Percentiles rank a stretch among this genome's conserved stretches.
Evolutionary conservation across 2,888 invertebrate genomes (phyloP).

Genomic region (Napeogenes inachia): DNA sequence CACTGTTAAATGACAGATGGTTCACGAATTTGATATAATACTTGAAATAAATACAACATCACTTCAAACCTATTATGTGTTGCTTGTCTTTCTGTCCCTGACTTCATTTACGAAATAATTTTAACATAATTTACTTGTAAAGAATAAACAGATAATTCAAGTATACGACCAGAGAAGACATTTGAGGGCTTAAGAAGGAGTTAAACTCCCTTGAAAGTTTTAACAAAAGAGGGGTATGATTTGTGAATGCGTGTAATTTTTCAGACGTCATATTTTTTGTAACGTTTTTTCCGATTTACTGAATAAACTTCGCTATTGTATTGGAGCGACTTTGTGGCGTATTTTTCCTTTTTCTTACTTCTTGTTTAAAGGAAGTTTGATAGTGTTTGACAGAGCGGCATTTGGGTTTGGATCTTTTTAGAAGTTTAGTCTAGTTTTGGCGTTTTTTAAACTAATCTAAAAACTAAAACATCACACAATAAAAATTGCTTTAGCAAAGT

Average conservation of each 20-base stretch:
- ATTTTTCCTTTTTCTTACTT: conserved; percentile 57
- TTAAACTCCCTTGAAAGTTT: conserved; percentile 70
- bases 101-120: conserved; percentile 12
- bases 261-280: conserved; percentile 77
- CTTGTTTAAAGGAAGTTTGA: conserved; percentile 61
- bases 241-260: conserved; percentile 77
- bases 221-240: conserved; percentile 70
- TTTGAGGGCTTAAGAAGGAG: conserved; percentile 63
- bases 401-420: conserved; percentile 39
- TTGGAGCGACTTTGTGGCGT: conserved; percentile 63
- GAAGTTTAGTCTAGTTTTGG: conserved; percentile 17
- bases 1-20: too few relatives aligned
- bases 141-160: conserved; percentile 41
- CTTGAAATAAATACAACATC: neutral
- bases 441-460: conserved; percentile 21
- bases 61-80: neutral
- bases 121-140: conserved; percentile 15
- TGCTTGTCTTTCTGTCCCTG: conserved; percentile 1
- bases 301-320: conserved; percentile 72
- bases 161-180: conserved; percentile 47
- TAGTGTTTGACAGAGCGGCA: conserved; percentile 54
- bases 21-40: too few relatives aligned
- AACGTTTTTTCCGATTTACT: conserved; percentile 63
- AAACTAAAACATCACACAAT: neutral
- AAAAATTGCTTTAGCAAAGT: neutral